Base-by-base conservation (phyloP, 2,888 invertebrate species). In the Lycia hirtaria region DNA sequence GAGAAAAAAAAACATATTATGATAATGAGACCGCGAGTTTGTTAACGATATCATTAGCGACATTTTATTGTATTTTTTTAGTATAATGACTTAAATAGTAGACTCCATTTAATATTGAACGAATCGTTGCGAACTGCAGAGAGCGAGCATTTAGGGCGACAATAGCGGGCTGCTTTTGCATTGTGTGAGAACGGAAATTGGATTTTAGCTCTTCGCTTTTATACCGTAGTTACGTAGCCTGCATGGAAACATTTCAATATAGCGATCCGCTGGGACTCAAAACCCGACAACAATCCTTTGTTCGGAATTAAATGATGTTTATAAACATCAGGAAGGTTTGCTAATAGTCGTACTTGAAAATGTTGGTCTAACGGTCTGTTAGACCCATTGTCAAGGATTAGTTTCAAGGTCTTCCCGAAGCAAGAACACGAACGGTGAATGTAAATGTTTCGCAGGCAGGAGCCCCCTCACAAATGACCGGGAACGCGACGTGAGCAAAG, bases 101-200 rank as follows among this genome's bases (percentile, higher is more conserved):
- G 28, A 15, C 47, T n/a, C n/a, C n/a, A 26, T 40, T 60, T 38
- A 52, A 28, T 55, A 22, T 15, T 33, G 9, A 48, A 38, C 15
- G 19, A 32, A 12, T n/a, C 24, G 24, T 17, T 43, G 44, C 51
- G 50, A 52, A 54, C 62, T 54, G 53, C 66, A 56, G 56, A 41
- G 52, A 49, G 59, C 55, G 40, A 65, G 60, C 65, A 72, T 67
- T 70, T 62, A 68, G 60, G 68, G 64, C 65, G 68, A 70, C 64
- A 68, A 68, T 64, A 67, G 62, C 58, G 53, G 60, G 63, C 60
- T 70, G 68, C 35, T 44, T 50, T 56, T 56, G 56, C 63, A 65
- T 73, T 72, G 74, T 71, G 70, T 68, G 65, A 66, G 61, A 75
- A 51, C 75, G 76, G 76, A 77, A 75, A 80, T 77, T 78, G 70